Percentiles rank a stretch among this genome's conserved stretches.
phyloP scores from a whole-genome alignment of 2,888 invertebrate genomes.

The Zele albiditarsus region DNA sequence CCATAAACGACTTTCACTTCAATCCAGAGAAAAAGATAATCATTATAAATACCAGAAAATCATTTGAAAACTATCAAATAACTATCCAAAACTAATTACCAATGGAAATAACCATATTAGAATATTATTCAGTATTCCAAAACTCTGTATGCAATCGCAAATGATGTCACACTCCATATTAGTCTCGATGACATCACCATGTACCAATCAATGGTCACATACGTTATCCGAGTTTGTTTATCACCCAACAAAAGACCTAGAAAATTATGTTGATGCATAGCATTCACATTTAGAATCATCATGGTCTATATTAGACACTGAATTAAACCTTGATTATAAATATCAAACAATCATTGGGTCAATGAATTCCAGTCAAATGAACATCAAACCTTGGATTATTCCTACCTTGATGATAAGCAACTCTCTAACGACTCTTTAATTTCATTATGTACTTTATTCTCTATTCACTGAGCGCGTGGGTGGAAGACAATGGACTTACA shows the following conservation, averaged over 20 bases:
- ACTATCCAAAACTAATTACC: not conserved
- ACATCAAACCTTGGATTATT: not conserved
- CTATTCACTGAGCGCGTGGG: not conserved
- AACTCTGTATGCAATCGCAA: not conserved
- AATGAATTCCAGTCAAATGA: not conserved
- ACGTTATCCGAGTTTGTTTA: not conserved
- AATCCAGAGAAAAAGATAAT: not conserved
- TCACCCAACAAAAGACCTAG: not conserved
- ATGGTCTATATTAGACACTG: not conserved
- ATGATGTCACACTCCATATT: conserved; percentile 2
- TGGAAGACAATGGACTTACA: too few relatives aligned
- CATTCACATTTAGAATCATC: not conserved
- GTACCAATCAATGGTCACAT: not conserved
- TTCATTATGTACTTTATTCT: not conserved
- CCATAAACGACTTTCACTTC: conserved; percentile 10
- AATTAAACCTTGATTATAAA: not conserved
- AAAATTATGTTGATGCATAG: not conserved
- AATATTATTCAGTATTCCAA: not conserved
- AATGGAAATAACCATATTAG: not conserved
- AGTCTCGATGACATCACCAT: not conserved
- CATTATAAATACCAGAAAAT: not conserved
- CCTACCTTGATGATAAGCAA: not conserved
- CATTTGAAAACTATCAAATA: not conserved
- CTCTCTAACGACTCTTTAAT: not conserved
- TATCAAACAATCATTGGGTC: not conserved